Base-by-base conservation (phyloP, 2,113 vertebrate genomes). In the Ceratotherium simum region DNA sequence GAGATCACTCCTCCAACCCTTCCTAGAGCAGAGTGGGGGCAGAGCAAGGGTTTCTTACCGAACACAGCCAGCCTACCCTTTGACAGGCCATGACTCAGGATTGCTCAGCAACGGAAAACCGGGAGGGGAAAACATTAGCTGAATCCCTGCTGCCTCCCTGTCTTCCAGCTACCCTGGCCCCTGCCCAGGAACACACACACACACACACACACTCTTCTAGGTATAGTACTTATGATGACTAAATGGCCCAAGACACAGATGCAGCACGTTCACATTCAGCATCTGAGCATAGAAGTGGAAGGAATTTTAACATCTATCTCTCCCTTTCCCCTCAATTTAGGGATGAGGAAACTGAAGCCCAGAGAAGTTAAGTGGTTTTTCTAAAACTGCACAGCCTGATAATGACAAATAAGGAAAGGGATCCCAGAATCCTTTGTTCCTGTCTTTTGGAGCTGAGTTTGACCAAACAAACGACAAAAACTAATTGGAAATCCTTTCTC, bases 71-170 rank as follows among this genome's bases (percentile, higher is more conserved):
- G 64, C 64, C 36, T 78, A 76, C 65, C 65, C 56, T 87, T 27
- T 10, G 33, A 86, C 16, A 85, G 72, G 18, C 31, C 78, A 18
- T 70, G 67, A 93, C 36, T 94, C 90, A 97, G 79, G 42, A 94
- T 58, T 65, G 42, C 48, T 94, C 69, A 88, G 70, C 79, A 54
- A 54, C 69, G 70, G 23, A 89, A 95, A 79, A 93, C 46, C 39
- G 54, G 67, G 58, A 21, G 27, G 56, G 14, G 6, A n/a, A n/a
- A 39, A 18, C 58, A 79, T 58, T 31, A 78, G 21, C 60, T 27
- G 46, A 82, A 80, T 48, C 17, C 36, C 86, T 86, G 54, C 67
- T 69, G 54, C 17, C 20, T 73, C n/a, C 39, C 23, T 42, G 54
- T 60, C 83, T 75, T 46, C 76, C 39, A 36, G 36, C 54, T 60